Evolutionary conservation across 2,113 vertebrate species (phyloP).

Genomic region (Calonectris borealis): DNA sequence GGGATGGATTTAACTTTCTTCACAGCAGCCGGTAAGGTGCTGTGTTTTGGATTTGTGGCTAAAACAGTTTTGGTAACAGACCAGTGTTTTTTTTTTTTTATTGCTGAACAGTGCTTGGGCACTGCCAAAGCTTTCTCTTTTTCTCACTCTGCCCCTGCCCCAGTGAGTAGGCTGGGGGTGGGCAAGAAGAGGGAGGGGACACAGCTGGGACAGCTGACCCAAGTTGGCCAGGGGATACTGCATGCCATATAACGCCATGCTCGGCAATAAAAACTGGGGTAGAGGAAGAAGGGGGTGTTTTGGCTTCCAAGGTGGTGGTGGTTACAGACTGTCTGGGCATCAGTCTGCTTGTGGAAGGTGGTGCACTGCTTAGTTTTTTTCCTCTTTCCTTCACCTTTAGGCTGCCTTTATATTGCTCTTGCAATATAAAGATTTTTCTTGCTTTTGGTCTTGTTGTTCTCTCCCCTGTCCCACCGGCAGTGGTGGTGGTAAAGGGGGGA

Average conservation of each 20-base stretch:
- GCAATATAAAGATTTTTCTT: not conserved
- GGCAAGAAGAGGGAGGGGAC: not conserved
- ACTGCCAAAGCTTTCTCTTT: not conserved
- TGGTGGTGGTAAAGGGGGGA: not conserved
- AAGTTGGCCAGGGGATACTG: not conserved
- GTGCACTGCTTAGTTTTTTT: not conserved
- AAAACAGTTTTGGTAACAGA: not conserved
- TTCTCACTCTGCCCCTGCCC: not conserved
- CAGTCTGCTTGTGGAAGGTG: not conserved
- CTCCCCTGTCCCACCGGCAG: not conserved
- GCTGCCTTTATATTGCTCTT: not conserved
- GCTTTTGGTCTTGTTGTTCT: not conserved
- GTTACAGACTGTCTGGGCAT: not conserved
- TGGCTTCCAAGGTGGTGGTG: too few relatives aligned
- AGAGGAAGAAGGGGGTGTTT: not conserved
- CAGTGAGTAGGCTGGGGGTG: not conserved
- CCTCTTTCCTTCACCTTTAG: not conserved
- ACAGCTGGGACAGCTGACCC: not conserved
- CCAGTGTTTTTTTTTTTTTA: too few relatives aligned
- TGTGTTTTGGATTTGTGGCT: not conserved
- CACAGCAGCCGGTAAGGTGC: accelerated
- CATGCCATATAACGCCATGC: not conserved
- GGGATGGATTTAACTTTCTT: not conserved
- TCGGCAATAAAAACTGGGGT: not conserved
- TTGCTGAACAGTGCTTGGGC: not conserved